Evolutionary conservation across 2,888 invertebrate species (phyloP).

Genomic region (Plebejus argus): DNA sequence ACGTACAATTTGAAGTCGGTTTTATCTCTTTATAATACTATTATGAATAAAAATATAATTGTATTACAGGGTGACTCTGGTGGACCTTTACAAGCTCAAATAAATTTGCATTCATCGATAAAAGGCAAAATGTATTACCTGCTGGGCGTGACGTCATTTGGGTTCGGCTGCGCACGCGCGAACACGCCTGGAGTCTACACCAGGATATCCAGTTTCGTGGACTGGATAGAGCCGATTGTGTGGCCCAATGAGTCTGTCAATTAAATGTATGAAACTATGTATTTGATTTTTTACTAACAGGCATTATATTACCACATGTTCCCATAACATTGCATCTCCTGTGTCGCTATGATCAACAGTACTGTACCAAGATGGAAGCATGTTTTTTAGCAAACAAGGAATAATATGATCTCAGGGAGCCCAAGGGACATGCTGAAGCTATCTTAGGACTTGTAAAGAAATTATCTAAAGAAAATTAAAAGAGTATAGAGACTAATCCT

Average conservation of each 20-base stretch:
- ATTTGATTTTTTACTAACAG: background rate
- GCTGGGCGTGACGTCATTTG: constrained; percentile 46
- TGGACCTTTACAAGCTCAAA: constrained; percentile 48
- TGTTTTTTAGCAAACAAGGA: too few relatives aligned
- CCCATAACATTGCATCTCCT: background rate
- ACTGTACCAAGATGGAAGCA: too few relatives aligned
- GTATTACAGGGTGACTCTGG: constrained; percentile 49
- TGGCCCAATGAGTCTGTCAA: constrained; percentile 40
- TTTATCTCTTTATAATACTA: too few relatives aligned
- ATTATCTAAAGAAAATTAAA: too few relatives aligned
- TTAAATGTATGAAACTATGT: background rate
- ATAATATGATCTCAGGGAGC: too few relatives aligned
- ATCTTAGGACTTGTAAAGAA: too few relatives aligned
- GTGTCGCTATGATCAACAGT: too few relatives aligned
- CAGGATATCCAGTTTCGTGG: constrained; percentile 44
- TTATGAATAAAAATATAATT: background rate
- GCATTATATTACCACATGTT: background rate
- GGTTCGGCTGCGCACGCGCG: constrained; percentile 43
- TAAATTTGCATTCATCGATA: constrained; percentile 35
- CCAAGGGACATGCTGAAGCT: too few relatives aligned
- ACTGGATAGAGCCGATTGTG: constrained; percentile 47
- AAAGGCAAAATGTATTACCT: constrained; percentile 43
- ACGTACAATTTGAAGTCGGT: too few relatives aligned
- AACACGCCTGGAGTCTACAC: constrained; percentile 48
- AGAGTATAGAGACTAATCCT: too few relatives aligned